Percentiles rank a stretch among this genome's conserved stretches.
phyloP scores from a whole-genome alignment of 2,888 invertebrate genomes.

The Drosophila suboccidentalis region DNA sequence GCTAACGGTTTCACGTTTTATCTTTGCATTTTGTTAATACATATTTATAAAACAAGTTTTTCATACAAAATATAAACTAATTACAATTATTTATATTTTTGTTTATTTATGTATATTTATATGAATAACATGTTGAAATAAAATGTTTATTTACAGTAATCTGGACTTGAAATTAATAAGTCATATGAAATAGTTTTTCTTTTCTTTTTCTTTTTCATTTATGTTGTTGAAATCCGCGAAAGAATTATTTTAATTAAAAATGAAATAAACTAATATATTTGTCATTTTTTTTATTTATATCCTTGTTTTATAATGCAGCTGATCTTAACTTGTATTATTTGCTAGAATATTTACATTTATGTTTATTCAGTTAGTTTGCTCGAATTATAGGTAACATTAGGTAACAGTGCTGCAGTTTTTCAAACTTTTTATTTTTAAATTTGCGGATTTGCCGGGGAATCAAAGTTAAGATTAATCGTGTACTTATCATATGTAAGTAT shows the following conservation, averaged over 20 bases:
- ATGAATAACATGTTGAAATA: conserved; percentile 60
- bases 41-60: conserved; percentile 70
- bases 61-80: conserved; percentile 77
- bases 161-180: conserved; percentile 43
- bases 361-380: conserved; percentile 43
- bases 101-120: conserved; percentile 28
- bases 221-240: conserved; percentile 43
- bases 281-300: background rate
- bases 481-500: conserved; percentile 20
- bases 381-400: conserved; percentile 40
- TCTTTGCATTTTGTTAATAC: conserved; percentile 47
- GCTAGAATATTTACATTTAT: conserved; percentile 69
- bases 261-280: conserved; percentile 13
- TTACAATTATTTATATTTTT: conserved; percentile 67
- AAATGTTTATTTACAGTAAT: conserved; percentile 69
- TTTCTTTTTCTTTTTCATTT: conserved; percentile 8
- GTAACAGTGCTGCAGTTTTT: conserved; percentile 37
- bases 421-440: conserved; percentile 15
- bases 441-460: background rate
- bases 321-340: conserved; percentile 40
- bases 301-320: conserved; percentile 24
- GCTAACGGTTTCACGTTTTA: conserved; percentile 58
- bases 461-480: conserved; percentile 16
- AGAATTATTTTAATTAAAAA: conserved; percentile 19
- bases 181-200: conserved; percentile 26